phyloP scores from a whole-genome alignment of 2,113 vertebrate species.

The Silurus meridionalis region DNA sequence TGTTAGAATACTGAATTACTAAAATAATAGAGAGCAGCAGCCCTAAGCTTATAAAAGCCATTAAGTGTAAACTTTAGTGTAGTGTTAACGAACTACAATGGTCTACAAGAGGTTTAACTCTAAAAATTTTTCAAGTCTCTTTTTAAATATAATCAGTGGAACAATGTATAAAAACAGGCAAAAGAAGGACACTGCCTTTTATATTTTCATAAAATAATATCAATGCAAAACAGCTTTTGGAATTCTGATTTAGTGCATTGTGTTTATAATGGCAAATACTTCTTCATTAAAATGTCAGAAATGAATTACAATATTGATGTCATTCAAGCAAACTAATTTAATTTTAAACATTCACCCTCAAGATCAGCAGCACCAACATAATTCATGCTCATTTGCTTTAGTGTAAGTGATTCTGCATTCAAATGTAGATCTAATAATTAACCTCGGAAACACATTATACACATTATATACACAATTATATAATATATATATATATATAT shows the following conservation, averaged over 20 bases:
- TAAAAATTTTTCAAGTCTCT: conserved; percentile 16
- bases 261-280: conserved; percentile 39
- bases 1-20: too few relatives aligned
- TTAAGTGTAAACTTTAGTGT: conserved; percentile 16
- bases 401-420: not conserved
- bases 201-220: conserved; percentile 22
- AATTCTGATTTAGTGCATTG: not conserved
- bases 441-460: too few relatives aligned
- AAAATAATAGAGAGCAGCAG: too few relatives aligned
- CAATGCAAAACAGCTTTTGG: conserved; percentile 19
- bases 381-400: conserved; percentile 1
- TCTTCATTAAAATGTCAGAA: conserved; percentile 32
- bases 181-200: conserved; percentile 5
- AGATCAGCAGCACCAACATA: not conserved
- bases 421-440: not conserved
- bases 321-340: conserved; percentile 30
- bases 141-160: conserved; percentile 28
- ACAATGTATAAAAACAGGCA: conserved; percentile 21
- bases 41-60: not conserved
- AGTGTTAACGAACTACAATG: not conserved
- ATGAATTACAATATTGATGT: conserved; percentile 19
- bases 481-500: too few relatives aligned
- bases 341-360: not conserved
- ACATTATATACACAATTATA: too few relatives aligned
- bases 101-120: conserved; percentile 11